These are phyloP conservation scores for Druceiella hillmani DNA, from an alignment of 2,888 invertebrate genomes.

Conservation along the genomic window DNA sequence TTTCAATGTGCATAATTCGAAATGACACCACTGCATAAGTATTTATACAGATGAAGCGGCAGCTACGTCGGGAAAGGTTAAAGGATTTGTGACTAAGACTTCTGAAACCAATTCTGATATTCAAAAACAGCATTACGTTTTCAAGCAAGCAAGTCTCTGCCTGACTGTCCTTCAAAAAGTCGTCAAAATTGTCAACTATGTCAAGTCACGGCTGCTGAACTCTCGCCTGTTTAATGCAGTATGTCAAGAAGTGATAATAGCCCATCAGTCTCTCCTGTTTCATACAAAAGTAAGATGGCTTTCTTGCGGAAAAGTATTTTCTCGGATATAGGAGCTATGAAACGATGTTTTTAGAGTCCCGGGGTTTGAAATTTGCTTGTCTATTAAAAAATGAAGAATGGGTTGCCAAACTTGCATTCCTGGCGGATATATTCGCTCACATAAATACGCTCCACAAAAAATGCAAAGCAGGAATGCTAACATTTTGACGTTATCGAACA, in stretches of 20 bases:
- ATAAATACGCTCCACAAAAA: constrained; percentile 19
- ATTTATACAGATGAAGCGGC: constrained; percentile 3
- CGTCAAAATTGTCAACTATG: constrained; percentile 16
- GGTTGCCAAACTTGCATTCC: constrained; percentile 17
- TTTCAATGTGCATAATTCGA: constrained; percentile 14
- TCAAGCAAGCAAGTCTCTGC: constrained; percentile 14
- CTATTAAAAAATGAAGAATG: constrained; percentile 15
- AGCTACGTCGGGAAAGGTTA: constrained; percentile 12
- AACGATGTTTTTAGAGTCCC: constrained; percentile 14
- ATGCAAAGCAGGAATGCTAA: constrained; percentile 19
- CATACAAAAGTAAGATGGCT: constrained; percentile 15
- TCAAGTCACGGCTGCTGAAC: constrained; percentile 18
- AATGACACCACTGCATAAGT: constrained; percentile 15
- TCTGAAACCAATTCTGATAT: constrained; percentile 13
- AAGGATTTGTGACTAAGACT: constrained; percentile 14
- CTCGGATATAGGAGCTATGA: constrained; percentile 10
- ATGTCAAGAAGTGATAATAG: constrained; percentile 20
- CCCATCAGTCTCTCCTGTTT: constrained; percentile 14
- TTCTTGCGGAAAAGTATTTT: constrained; percentile 16
- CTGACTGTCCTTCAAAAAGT: constrained; percentile 14
- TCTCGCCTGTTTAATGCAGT: constrained; percentile 17
- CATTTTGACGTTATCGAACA: constrained; percentile 19
- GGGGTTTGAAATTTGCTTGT: constrained; percentile 13
- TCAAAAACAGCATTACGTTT: constrained; percentile 15
- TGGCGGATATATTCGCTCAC: constrained; percentile 19